Base-by-base conservation (phyloP, 2,113 vertebrate species). In the Scomber scombrus region DNA sequence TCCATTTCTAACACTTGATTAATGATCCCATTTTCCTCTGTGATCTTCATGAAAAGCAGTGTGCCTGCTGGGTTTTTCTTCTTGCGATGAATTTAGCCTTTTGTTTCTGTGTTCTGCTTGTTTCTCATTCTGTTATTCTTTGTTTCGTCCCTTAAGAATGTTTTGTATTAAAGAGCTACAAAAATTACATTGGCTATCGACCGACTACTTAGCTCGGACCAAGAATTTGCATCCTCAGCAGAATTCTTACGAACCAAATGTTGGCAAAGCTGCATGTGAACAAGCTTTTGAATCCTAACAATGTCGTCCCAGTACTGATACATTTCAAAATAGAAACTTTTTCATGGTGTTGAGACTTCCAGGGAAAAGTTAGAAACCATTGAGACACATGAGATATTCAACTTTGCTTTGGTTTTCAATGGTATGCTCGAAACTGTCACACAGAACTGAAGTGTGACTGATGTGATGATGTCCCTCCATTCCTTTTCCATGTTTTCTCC, bases 391-490 rank as follows among this genome's bases (percentile, higher is more conserved):
- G 47, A 29, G 63, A 55, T 4, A 11, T 15, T 43, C 60, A 51
- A 34, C 67, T 50, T 68, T 62, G 8, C 57, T 78, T 68, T 19
- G 14, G 10, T 75, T 82, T 63, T 50, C 21, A 46, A 68, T 49
- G 61, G 40, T 50, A 34, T 3, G 1, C 40, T 74, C 62, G 34
- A 64, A 65, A 21, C 52, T 61, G 52, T 56, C 58, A 54, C 5
- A 67, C 21, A 69, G 51, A 65, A 78, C 62, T 26, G 26, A 64
- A 57, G 40, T 26, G 14, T 8, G 31, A 49, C 19, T 55, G 47
- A 61, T 40, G 62, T 49, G 55, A 62, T 16, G 45, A 23, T 23
- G 52, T n/a, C 40, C 49, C 75, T 49, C 50, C 64, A 45, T 69
- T 40, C 31, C 45, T 14, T 26, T 14, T 46, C 18, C 19, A 3